Evolutionary conservation across 2,888 invertebrate species (phyloP), one percentile per base, ranked within the genome.

Genomic region (Hedychridium roseum): DNA sequence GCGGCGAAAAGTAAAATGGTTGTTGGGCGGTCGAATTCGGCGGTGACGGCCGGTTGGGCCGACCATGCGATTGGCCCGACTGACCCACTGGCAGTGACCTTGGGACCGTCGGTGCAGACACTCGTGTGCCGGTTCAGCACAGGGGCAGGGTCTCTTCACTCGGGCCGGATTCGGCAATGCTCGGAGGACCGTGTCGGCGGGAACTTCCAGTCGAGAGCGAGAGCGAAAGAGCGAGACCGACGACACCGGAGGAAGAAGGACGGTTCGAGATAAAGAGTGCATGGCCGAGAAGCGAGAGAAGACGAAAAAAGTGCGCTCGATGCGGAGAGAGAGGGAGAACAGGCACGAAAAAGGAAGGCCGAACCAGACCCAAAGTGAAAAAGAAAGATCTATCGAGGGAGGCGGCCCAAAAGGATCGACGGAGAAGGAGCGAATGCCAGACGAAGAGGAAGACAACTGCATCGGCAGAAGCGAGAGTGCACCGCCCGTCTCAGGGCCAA

Each of bases 81-180:
- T 71, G 71, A 71, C 71, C 71, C 70, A 71, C 66, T 71, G 64
- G 57, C 64, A 67, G 52, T 67, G 67, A 69, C 68, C 68, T 68
- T 69, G 63, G 50, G 49, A 41, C 51, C 54, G 40, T 47, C 46
- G 40, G 42, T 17, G 23, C 48, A 37, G 41, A 38, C 50, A n/a
- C n/a, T n/a, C n/a, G n/a, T n/a, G n/a, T n/a, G n/a, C 49, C 51
- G 57, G 18, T 43, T 16, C 43, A 43, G 38, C 38, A 54, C 50
- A 36, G 27, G 28, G 26, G 47, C 48, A 18, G 38, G 32, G 41
- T 48, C 54, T 43, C 37, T 39, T 54, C 46, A 38, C 23, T 20
- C 32, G 42, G 17, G 43, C 35, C 15, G 40, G 41, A 52, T 60
- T 60, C 64, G 64, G 54, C 57, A 44, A 50, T 34, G 47, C 37